These are phyloP conservation scores for Yponomeuta malinellus DNA, from an alignment of 2,888 invertebrate genomes.

Conservation along the genomic window DNA sequence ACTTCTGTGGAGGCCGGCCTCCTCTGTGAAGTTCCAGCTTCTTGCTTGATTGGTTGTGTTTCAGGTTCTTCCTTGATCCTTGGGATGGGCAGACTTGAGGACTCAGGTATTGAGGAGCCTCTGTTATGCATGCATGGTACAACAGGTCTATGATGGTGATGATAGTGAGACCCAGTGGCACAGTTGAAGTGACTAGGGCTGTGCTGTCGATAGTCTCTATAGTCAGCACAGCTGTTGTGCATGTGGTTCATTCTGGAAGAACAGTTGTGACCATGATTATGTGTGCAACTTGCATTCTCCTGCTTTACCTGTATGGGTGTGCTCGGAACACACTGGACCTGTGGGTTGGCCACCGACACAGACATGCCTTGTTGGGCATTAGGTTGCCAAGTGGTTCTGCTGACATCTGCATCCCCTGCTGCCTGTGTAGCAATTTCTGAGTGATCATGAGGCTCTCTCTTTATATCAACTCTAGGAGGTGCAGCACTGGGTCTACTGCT, in stretches of 20 bases:
- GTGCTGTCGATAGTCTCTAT: conserved; percentile 29
- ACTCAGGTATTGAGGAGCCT: conserved; percentile 23
- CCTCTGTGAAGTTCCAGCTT: conserved; percentile 25
- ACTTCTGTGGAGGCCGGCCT: neutral
- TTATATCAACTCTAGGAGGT: conserved; percentile 37
- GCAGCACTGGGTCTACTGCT: conserved; percentile 24
- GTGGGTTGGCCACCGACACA: neutral
- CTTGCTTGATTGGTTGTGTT: conserved; percentile 42
- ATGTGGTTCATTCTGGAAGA: conserved; percentile 26
- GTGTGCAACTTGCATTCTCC: conserved; percentile 30
- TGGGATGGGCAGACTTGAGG: conserved; percentile 24
- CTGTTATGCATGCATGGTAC: conserved; percentile 29
- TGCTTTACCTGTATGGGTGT: conserved; percentile 33
- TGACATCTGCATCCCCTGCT: conserved; percentile 25
- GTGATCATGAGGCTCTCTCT: conserved; percentile 44
- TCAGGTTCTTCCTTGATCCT: conserved; percentile 53
- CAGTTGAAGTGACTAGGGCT: conserved; percentile 33
- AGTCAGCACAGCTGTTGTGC: conserved; percentile 23
- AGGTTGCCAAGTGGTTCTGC: conserved; percentile 13
- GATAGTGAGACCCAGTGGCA: conserved; percentile 37
- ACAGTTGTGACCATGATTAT: conserved; percentile 25
- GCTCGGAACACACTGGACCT: conserved; percentile 18
- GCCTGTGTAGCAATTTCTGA: conserved; percentile 31
- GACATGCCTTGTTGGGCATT: neutral
- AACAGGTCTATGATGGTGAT: conserved; percentile 30